Percentiles rank a stretch among this genome's conserved stretches.
Evolutionary conservation across 2,797 vertebrate genomes (phyloP).

Genomic region (Xenentodon cancila): DNA sequence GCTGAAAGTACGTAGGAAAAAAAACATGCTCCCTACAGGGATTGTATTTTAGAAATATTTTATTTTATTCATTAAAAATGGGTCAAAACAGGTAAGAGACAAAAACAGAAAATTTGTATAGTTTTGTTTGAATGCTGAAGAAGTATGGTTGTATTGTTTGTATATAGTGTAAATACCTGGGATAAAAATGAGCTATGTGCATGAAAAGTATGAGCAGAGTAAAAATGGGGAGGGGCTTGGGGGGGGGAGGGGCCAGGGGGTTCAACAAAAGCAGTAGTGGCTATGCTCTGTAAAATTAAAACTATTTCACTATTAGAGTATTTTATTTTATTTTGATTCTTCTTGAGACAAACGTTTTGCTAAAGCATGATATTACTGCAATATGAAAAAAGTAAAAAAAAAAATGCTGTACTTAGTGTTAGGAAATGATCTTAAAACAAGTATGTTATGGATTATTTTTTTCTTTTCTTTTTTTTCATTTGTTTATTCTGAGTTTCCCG

Average conservation of each 20-base stretch:
- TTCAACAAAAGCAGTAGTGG: slow-evolving; percentile 97
- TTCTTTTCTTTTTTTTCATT: slow-evolving; percentile 68
- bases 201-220: slow-evolving; percentile 98
- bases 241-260: slow-evolving; percentile 71
- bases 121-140: slow-evolving; percentile 99
- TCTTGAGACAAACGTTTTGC: slow-evolving; percentile 99
- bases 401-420: slow-evolving; percentile 97
- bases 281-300: slow-evolving; percentile 99
- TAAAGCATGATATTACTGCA: slow-evolving; percentile 99
- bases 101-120: slow-evolving; percentile 99
- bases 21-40: slow-evolving; percentile 97
- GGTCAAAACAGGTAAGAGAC: slow-evolving; percentile 97
- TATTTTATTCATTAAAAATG: slow-evolving; percentile 99
- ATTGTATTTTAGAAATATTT: slow-evolving; percentile 98
- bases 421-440: slow-evolving; percentile 93
- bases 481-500: slow-evolving; percentile 91
- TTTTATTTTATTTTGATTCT: slow-evolving; percentile 99
- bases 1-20: slow-evolving; percentile 90
- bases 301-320: slow-evolving; percentile 99
- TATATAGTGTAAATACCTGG: slow-evolving; percentile 99
- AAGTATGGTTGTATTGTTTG: slow-evolving; percentile 99
- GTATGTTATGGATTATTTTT: slow-evolving; percentile 93
- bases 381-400: slow-evolving; percentile 83
- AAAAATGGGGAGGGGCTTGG: slow-evolving; percentile 70
- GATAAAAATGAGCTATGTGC: slow-evolving; percentile 97